Base-by-base conservation (phyloP, 37 sponge, comb jelly and placozoan species). In the Trichoplax adhaerens region DNA sequence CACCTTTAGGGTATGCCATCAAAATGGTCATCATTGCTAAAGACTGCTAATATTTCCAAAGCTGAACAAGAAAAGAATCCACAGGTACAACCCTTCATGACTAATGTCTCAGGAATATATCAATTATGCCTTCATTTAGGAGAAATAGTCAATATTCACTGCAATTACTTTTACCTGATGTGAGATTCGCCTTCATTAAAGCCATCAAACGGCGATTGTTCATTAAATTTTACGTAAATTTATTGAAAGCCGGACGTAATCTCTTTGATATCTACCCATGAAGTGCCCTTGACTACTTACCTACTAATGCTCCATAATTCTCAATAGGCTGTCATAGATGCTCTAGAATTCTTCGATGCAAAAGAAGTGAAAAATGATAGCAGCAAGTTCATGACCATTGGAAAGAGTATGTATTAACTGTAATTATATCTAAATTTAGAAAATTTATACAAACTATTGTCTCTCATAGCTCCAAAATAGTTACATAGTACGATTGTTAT, bases 11-110 rank as follows among this genome's bases (percentile, higher is more conserved):
- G 86, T 54, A 94, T 94, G 95, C 95, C 95, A 52, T 78, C 83
- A 58, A 87, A 85, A 73, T 94, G 95, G 95, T 74, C 87, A 1
- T 77, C 76, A 68, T 80, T 94, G 55, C 77, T 94, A 4, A 79
- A 84, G 62, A 79, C 78, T 48, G 84, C 91, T 12, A 90, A 90
- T 53, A 94, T 94, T 64, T 66, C 78, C n/a, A 55, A 66, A 48
- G 67, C 55, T 3, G 77, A 80, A 58, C 57, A 78, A 66, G 57
- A 77, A 8, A 62, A 79, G n/a, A 78, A 78, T 78, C 76, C 81
- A 2, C 65, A 80, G 68, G 77, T 75, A 7, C 12, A 7, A 29
- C 3, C 29, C 29, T 29, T 29, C 29, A 29, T 29, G 29, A 29
- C 29, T 29, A 29, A 29, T 29, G 29, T 29, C 29, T 29, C 29